phyloP scores from a whole-genome alignment of 2,888 invertebrate species.

The Habroteleia sp. region DNA sequence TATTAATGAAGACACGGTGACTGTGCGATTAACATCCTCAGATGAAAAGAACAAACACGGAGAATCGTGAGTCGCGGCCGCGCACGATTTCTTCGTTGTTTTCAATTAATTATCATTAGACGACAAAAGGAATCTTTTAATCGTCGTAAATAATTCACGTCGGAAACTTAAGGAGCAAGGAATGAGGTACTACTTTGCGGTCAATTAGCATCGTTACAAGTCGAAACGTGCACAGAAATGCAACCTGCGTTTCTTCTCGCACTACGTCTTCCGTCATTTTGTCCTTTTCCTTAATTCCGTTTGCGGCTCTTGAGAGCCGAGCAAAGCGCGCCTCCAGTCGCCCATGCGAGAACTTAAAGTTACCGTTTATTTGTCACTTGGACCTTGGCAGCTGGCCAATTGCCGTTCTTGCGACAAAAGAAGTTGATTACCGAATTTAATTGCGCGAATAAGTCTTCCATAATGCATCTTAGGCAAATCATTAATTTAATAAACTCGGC shows the following conservation, averaged over 20 bases:
- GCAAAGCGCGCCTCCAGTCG: conserved; percentile 41
- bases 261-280: conserved; percentile 39
- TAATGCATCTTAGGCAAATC: conserved; percentile 50
- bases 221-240: conserved; percentile 62
- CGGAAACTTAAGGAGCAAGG: conserved; percentile 44
- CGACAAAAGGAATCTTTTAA: conserved; percentile 34
- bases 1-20: no score
- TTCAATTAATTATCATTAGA: conserved; percentile 31
- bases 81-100: conserved; percentile 13
- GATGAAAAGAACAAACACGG: no score
- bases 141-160: conserved; percentile 48
- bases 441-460: conserved; percentile 59
- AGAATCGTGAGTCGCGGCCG: no score
- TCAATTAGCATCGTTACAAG: conserved; percentile 63
- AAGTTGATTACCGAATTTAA: conserved; percentile 61
- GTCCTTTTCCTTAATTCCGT: conserved; percentile 61
- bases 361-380: conserved; percentile 66
- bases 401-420: conserved; percentile 62
- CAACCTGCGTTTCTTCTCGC: conserved; percentile 55
- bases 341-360: conserved; percentile 52
- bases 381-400: conserved; percentile 62
- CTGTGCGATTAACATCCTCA: no score
- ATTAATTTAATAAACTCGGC: conserved; percentile 47
- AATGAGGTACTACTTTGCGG: conserved; percentile 57
- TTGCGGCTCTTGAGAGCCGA: conserved; percentile 40